Percentiles rank a stretch among this genome's conserved stretches.
Conservation (phyloP, 2,888 invertebrate genomes). For the Hirtodrosophila histrioides region DNA sequence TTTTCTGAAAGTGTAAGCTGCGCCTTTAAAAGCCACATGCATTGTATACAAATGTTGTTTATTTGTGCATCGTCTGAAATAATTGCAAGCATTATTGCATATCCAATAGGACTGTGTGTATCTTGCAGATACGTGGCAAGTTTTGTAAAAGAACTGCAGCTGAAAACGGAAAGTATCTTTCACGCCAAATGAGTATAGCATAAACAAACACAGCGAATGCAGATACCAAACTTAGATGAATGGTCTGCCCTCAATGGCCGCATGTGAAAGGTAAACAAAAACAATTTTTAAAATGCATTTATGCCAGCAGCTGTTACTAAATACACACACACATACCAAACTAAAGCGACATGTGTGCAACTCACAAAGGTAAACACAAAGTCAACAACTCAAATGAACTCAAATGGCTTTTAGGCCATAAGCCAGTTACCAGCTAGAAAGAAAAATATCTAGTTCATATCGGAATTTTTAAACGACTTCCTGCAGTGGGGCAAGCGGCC, state of each 20-base stretch:
- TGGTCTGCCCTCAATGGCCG: slow-evolving; percentile 37
- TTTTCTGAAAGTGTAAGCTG: slow-evolving; percentile 24
- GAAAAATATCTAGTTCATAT: slow-evolving; percentile 57
- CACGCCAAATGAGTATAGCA: slow-evolving; percentile 15
- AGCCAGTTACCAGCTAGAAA: slow-evolving; percentile 27
- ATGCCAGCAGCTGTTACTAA: slow-evolving; percentile 39
- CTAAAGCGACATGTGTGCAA: slow-evolving; percentile 37
- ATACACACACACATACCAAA: slow-evolving; percentile 22
- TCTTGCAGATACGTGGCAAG: slow-evolving; percentile 26
- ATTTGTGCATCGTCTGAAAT: slow-evolving; percentile 19
- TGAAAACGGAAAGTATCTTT: slow-evolving; percentile 17
- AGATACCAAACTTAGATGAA: too few relatives aligned
- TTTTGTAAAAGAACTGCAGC: slow-evolving; percentile 23
- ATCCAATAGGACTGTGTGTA: slow-evolving; percentile 14
- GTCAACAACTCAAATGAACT: slow-evolving; percentile 24
- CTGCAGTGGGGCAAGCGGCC: slow-evolving; percentile 39
- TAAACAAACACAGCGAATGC: slow-evolving; percentile 31
- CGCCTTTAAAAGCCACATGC: not conserved
- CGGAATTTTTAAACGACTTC: slow-evolving; percentile 47
- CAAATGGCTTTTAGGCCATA: slow-evolving; percentile 50
- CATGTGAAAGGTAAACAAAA: slow-evolving; percentile 70
- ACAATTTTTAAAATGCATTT: slow-evolving; percentile 59
- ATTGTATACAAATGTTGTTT: slow-evolving; percentile 21
- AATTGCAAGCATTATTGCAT: slow-evolving; percentile 35
- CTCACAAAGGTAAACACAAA: slow-evolving; percentile 39